Base-by-base conservation (phyloP, 2,888 invertebrate genomes). In the Junonia oenone region DNA sequence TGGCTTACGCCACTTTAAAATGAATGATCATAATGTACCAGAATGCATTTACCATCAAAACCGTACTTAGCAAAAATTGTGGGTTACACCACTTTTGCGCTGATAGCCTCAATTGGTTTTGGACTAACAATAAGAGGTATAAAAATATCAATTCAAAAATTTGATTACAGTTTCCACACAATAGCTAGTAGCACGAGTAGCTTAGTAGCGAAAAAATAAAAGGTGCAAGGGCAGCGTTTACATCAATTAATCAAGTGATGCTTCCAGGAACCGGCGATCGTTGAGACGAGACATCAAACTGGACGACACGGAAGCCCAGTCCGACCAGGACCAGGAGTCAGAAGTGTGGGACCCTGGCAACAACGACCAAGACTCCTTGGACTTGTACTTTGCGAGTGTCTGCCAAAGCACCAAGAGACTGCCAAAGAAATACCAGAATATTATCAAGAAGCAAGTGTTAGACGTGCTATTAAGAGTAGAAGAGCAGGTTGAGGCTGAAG, bases 361-460 rank as follows among this genome's bases (percentile, higher is more conserved):
- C 56, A 51, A 48, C 1, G 81, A 76, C 45, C 68, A 76, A 19
- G 84, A 84, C 51, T 75, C 84, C 0, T 59, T 90, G 22, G 89
- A 89, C 33, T 68, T 90, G 65, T 90, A 88, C 75, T 90, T 90
- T 62, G 88, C 89, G 11, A 86, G 86, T 66, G 83, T 89, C 49
- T 89, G 89, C 65, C 84, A 84, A 63, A 85, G 86, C 68, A 74
- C 81, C 31, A 78, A 77, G 63, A 70, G 87, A 1, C 69, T 90
- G 27, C 83, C 88, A 2, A 64, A 69, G 33, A 72, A 67, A 37
- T 66, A 70, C 50, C 87, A 84, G 67, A 72, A 73, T 58, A 65
- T 66, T 26, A 65, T 89, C 15, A 88, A 89, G 64, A 69, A 78
- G 27, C 80, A 79, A 38, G 81, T 87, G 0, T 69, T 89, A 43